Conservation (phyloP, 1,140 invertebrate species). For the Nephila pilipes region DNA sequence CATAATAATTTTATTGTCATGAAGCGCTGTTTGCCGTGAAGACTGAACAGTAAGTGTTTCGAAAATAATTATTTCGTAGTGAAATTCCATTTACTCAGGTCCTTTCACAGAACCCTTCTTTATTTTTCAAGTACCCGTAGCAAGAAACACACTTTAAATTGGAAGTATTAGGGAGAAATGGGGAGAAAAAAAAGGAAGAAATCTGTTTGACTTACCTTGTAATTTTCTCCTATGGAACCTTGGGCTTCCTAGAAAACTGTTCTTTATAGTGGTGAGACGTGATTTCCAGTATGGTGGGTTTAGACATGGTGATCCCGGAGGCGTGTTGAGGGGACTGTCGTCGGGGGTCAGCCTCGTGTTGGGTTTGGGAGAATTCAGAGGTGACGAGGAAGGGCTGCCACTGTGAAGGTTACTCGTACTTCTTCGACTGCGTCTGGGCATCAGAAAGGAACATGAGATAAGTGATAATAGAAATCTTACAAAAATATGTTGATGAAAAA, state of each 20-base stretch:
- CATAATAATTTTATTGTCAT: too few species aligned
- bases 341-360: slow-evolving; percentile 78
- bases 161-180: too few species aligned
- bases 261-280: slow-evolving; percentile 97
- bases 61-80: too few species aligned
- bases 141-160: too few species aligned
- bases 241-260: slow-evolving; percentile 98
- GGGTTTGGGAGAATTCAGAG: slow-evolving; percentile 81
- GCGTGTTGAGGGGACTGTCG: slow-evolving; percentile 82
- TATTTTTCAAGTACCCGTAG: too few species aligned
- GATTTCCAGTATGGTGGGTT: slow-evolving; percentile 92
- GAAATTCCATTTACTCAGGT: too few species aligned
- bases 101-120: too few species aligned
- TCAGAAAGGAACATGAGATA: neutral
- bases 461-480: neutral
- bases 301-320: slow-evolving; percentile 88
- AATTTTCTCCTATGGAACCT: slow-evolving; percentile 98
- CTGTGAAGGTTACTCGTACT: slow-evolving; percentile 61
- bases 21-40: too few species aligned
- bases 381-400: slow-evolving; percentile 78
- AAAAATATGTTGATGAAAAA: neutral
- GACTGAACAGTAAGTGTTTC: too few species aligned
- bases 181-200: too few species aligned
- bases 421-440: slow-evolving; percentile 39
- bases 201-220: slow-evolving; percentile 85